Percentiles rank a stretch among this genome's conserved stretches.
Evolutionary conservation across 2,113 vertebrate genomes (phyloP).

Genomic region (Gymnarchus niloticus): DNA sequence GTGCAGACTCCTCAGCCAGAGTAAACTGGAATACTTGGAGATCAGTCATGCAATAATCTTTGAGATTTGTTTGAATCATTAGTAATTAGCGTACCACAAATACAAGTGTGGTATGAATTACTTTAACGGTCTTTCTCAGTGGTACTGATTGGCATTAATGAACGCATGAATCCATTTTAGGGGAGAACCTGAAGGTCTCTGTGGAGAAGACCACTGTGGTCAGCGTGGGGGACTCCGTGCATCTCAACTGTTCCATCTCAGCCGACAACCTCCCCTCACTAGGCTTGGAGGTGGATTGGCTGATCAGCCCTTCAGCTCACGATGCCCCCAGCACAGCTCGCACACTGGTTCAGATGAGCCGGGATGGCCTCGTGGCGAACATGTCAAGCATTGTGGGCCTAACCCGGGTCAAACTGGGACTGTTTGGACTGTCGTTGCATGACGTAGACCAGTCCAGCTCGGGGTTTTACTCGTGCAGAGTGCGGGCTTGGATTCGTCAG

Average conservation of each 20-base stretch:
- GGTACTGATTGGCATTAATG: neutral
- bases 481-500: constrained; percentile 49
- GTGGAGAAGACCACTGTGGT: constrained; percentile 38
- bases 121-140: neutral
- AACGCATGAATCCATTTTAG: constrained; percentile 35
- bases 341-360: constrained; percentile 53
- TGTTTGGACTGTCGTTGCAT: constrained; percentile 51
- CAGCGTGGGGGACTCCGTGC: constrained; percentile 46
- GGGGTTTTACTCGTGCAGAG: constrained; percentile 55
- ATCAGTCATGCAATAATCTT: neutral
- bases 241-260: constrained; percentile 55
- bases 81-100: neutral
- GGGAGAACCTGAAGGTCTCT: constrained; percentile 52
- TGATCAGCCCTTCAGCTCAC: constrained; percentile 27
- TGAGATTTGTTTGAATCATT: neutral
- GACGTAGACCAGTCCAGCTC: constrained; percentile 43
- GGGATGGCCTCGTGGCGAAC: constrained; percentile 52
- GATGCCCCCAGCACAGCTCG: constrained; percentile 20
- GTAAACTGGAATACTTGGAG: neutral
- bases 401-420: constrained; percentile 39
- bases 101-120: neutral
- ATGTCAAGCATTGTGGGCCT: constrained; percentile 37
- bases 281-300: constrained; percentile 63
- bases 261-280: constrained; percentile 46
- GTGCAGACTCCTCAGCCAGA: neutral